Percentiles rank a stretch among this genome's conserved stretches.
phyloP scores from a whole-genome alignment of 2,888 invertebrate species.

The Lacanobia oleracea region DNA sequence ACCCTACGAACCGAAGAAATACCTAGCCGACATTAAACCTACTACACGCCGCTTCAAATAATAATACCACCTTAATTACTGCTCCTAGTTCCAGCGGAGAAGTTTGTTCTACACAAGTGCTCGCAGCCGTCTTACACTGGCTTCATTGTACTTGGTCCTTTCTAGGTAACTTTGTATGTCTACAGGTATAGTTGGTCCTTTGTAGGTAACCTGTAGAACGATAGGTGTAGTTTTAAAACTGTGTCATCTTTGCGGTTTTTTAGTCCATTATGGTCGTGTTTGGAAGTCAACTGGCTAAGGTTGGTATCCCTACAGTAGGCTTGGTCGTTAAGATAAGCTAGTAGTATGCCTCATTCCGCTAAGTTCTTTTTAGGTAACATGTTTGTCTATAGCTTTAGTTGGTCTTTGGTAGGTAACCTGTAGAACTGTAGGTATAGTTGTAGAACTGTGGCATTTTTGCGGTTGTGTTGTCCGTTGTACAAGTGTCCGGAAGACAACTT shows the following conservation, averaged over 20 bases:
- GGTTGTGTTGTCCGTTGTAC: too few relatives aligned
- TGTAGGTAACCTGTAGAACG: neutral
- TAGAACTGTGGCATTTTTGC: too few relatives aligned
- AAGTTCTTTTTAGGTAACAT: slow-evolving; percentile 16
- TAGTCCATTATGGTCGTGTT: too few relatives aligned
- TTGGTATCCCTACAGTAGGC: too few relatives aligned
- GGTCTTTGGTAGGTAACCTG: neutral
- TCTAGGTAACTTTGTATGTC: slow-evolving; percentile 1
- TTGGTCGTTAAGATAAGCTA: too few relatives aligned
- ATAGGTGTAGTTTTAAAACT: too few relatives aligned
- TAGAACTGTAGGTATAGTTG: neutral
- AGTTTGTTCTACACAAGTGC: slow-evolving; percentile 44
- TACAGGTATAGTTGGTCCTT: slow-evolving; percentile 15
- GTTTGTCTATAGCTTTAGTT: slow-evolving; percentile 2
- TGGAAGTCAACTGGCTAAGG: too few relatives aligned
- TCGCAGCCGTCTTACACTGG: slow-evolving; percentile 34
- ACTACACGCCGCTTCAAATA: slow-evolving; percentile 30
- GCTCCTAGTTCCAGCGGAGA: neutral
- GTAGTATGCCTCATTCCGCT: slow-evolving; percentile 38
- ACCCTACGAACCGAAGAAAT: slow-evolving; percentile 10
- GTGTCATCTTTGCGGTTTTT: too few relatives aligned
- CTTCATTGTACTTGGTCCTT: slow-evolving; percentile 49
- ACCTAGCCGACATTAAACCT: slow-evolving; percentile 9
- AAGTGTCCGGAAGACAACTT: too few relatives aligned
- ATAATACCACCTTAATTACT: slow-evolving; percentile 47